Evolutionary conservation across 2,797 vertebrate genomes (phyloP).

Genomic region (Sebastiscus albofasciatus): DNA sequence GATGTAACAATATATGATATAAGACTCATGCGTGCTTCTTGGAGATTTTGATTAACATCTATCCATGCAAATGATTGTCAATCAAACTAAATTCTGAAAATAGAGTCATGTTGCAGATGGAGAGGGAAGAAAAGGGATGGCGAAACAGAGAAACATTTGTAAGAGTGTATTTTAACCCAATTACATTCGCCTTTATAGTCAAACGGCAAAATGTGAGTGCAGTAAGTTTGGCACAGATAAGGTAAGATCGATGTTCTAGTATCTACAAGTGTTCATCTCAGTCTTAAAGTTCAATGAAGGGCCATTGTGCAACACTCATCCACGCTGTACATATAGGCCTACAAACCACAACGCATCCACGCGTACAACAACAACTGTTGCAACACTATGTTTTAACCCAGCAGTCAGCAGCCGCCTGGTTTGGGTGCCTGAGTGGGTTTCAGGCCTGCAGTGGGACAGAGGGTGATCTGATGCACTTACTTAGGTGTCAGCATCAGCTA

Average conservation of each 20-base stretch:
- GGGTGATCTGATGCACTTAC: constrained; percentile 6
- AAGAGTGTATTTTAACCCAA: not conserved
- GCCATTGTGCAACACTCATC: constrained; percentile 53
- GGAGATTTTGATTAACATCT: not conserved
- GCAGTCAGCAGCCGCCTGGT: not conserved
- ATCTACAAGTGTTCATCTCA: constrained; percentile 4
- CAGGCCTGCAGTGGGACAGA: constrained; percentile 28
- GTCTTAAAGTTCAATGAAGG: constrained; percentile 40
- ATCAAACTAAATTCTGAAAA: not conserved
- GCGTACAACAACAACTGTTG: constrained; percentile 13
- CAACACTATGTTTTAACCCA: constrained; percentile 39
- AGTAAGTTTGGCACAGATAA: not conserved
- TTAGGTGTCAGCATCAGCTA: constrained; percentile 24
- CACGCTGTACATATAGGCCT: not conserved
- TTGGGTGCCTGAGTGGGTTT: not conserved
- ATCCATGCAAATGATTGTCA: not conserved
- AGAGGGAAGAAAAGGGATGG: not conserved
- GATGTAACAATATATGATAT: not conserved
- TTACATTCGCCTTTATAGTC: not conserved
- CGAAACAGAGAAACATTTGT: not conserved
- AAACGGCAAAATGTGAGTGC: not conserved
- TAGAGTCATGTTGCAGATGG: not conserved
- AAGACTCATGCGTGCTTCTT: not conserved
- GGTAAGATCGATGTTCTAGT: not conserved
- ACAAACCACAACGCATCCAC: constrained; percentile 38